Base-by-base conservation (phyloP, 2,113 vertebrate genomes). In the Poecile atricapillus region DNA sequence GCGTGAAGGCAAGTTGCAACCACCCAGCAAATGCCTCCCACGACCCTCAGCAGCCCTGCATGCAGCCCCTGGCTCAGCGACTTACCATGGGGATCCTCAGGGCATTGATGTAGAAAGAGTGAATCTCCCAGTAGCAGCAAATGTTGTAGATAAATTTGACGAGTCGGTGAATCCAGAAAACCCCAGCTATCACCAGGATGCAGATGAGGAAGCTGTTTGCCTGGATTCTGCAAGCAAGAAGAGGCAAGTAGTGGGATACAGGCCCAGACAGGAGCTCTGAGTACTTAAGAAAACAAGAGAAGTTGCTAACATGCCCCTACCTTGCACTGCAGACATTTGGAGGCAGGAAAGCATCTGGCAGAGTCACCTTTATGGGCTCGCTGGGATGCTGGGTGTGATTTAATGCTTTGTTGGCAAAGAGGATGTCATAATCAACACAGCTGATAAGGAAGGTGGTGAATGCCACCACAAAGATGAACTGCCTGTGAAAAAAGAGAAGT, bases 121-220 rank as follows among this genome's bases (percentile, higher is more conserved):
- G 98, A 95, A 99, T 99, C 97, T 99, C 99, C 99, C 99, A 99
- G 95, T 99, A 99, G 97, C 99, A 99, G 97, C 99, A 99, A 86
- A 99, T 98, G 33, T 99, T 99, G 97, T 99, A 99, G 96, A 99
- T 98, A 96, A 99, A 99, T 96, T 99, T 99, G 90, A 99, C 93
- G 1, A 99, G 98, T 37, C 99, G 98, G 91, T 99, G 99, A 39
- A 99, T 96, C 99, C 99, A 99, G 97, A 99, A 99, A 93, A 99
- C 98, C 23, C 98, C 99, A 15, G 99, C 99, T 67, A 99, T 98
- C 50, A 99, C 97, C 95, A 99, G 93, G 90, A 99, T 98, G 84
- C 98, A 99, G 69, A 99, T 99, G 52, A 99, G 99, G 67, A 99
- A 98, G 47, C 98, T 98, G 89, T 99, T 99, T 95, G 98, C 98